Base-by-base conservation (phyloP, 2,888 invertebrate species). In the Masnerella sp. region DNA sequence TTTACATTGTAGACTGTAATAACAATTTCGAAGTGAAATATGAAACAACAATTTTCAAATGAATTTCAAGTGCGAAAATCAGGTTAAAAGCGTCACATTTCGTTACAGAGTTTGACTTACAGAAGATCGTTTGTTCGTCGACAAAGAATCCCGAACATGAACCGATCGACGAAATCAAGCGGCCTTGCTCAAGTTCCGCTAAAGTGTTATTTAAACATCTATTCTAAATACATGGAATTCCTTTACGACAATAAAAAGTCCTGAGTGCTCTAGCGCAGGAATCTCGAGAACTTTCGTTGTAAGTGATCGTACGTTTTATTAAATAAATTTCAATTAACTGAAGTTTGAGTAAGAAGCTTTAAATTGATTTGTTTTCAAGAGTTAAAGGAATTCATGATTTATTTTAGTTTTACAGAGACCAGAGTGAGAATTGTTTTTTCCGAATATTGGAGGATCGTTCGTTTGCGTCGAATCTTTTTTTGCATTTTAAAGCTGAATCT, bases 1-100 rank as follows among this genome's bases (percentile, higher is more conserved):
- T n/a, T n/a, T n/a, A n/a, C n/a, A n/a, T n/a, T n/a, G n/a, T n/a
- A n/a, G n/a, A n/a, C n/a, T n/a, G 22, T 22, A 7, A 22, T 22
- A 22, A 22, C 22, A 22, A 22, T 22, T 22, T 22, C 22, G 3
- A 7, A 5, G 22, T 22, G 3, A 3, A 22, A 22, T 22, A 5
- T 22, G 22, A n/a, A n/a, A n/a, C n/a, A n/a, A n/a, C n/a, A n/a
- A 51, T 58, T 58, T 36, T 51, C 32, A 36, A 36, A 20, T 36
- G 28, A 52, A 68, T 59, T 51, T 68, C 45, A 52, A 59, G 59
- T 18, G 42, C 25, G 38, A 2, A 30, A 59, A 68, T 45, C 28
- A 59, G 67, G 58, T 68, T 58, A 59, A 45, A 52, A 52, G 38
- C 28, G 20, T 52, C 52, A 45, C 43, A 52, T 59, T 68, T 59